Conservation (phyloP, 2,888 invertebrate species). For the Cephus rjabovi region DNA sequence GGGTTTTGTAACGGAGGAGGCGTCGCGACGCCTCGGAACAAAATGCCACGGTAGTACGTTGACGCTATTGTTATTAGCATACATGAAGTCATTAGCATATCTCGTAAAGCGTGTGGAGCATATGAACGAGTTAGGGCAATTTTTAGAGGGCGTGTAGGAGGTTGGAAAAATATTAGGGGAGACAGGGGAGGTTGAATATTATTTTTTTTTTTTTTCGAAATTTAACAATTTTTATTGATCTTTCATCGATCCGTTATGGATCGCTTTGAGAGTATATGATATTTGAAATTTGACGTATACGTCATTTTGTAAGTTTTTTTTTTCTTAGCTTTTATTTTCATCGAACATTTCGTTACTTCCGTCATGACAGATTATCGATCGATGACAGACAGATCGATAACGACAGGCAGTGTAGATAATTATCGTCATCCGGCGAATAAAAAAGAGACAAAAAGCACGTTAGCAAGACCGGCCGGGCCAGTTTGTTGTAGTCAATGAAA, state of each 20-base stretch:
- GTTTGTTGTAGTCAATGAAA: background rate
- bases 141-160: too few species aligned
- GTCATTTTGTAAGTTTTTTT: too few species aligned
- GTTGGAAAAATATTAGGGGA: too few species aligned
- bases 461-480: background rate
- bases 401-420: background rate
- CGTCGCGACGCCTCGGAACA: background rate
- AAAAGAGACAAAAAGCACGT: background rate
- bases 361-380: background rate
- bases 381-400: background rate
- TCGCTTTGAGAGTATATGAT: too few species aligned
- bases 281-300: too few species aligned
- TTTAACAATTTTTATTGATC: too few species aligned
- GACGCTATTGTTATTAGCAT: background rate
- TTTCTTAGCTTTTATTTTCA: too few species aligned
- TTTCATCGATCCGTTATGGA: too few species aligned
- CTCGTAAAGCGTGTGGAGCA: too few species aligned
- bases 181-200: too few species aligned
- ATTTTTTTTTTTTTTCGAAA: too few species aligned
- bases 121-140: too few species aligned
- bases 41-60: background rate
- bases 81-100: background rate
- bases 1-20: background rate
- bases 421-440: background rate
- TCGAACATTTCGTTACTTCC: background rate